Base-by-base conservation (phyloP, 2,888 invertebrate species). In the Scrobipalpa costella region DNA sequence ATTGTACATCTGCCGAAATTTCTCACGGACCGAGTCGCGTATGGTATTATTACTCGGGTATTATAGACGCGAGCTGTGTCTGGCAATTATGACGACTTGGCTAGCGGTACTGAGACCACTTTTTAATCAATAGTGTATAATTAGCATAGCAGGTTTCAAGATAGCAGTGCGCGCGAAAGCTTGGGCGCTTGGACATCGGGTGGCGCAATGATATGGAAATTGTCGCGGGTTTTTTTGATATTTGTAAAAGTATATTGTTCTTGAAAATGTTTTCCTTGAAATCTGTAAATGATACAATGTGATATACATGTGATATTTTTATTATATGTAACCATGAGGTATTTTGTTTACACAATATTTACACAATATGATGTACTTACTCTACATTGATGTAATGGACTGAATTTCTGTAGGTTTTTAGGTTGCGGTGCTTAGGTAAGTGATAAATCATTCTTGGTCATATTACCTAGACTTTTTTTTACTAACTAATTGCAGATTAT, bases 1-100 rank as follows among this genome's bases (percentile, higher is more conserved):
- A 90, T 90, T 90, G 90, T 89, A 90, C 92, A 92, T 92, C 92
- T 92, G 92, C 91, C 91, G 87, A 90, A 92, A 91, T 82, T 91
- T 92, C 92, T 92, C 92, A 92, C 92, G 92, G 87, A 79, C 85
- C 83, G 73, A 76, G 77, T 77, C 80, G 74, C 77, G 83, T 81
- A 83, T 83, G 84, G 84, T 88, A 88, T 89, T 90, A 90, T 90
- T 88, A 88, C 79, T 44, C 78, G 83, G 83, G 80, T 78, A 84
- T 84, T 85, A 85, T 83, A 84, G 83, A 83, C 81, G 77, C 73
- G 66, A 70, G 71, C 72, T 75, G 72, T 74, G 69, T 71, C 71
- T 71, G 73, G 78, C 80, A 86, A 86, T 88, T 88, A 86, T 89
- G 86, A 86, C 85, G 78, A 85, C 80, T 79, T 80, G 78, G 67